Base-by-base conservation (phyloP, 2,888 invertebrate genomes). In the Heteromurus nitidus region DNA sequence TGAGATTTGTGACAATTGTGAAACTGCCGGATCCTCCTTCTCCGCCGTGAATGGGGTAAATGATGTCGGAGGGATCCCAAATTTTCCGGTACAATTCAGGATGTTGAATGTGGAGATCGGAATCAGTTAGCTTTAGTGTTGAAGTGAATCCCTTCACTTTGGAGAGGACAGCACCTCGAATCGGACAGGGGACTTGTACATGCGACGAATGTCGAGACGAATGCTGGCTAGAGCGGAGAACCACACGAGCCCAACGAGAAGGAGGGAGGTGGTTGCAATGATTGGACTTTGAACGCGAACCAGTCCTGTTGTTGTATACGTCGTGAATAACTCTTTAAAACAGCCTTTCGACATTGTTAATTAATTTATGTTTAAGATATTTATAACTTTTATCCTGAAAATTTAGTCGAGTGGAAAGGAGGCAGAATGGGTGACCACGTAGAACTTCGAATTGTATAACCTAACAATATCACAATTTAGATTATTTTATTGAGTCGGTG, bases 101-200 rank as follows among this genome's bases (percentile, higher is more conserved):
- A 60, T 84, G 68, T 5, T 53, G 24, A 0, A 86, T 79, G 3
- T 42, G 26, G 11, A 86, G 55, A 18, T 84, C 80, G 16, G 80
- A 76, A 24, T 87, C 85, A 55, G 85, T 60, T 0, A 86, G 79
- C 31, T 65, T n/a, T 47, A 87, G 87, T 3, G 90, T 89, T 44
- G 86, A 88, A 0, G 88, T 88, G 1, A 90, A 88, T 5, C 91
- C 91, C 86, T 91, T 91, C 5, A 91, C 87, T 88, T 91, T 91
- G 2, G 90, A 89, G 5, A 90, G 89, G 1, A 90, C 89, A 0
- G 76, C 70, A 9, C 80, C 80, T 18, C 65, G 72, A 22, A 80
- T 72, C 1, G 75, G 70, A 44, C 83, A 80, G 13, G 58, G 18
- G 7, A 36, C 60, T 30, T 83, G 83, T 83, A 83, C n/a, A 80